Evolutionary conservation across 2,113 vertebrate species (phyloP).

Genomic region (Pterocles gutturalis): DNA sequence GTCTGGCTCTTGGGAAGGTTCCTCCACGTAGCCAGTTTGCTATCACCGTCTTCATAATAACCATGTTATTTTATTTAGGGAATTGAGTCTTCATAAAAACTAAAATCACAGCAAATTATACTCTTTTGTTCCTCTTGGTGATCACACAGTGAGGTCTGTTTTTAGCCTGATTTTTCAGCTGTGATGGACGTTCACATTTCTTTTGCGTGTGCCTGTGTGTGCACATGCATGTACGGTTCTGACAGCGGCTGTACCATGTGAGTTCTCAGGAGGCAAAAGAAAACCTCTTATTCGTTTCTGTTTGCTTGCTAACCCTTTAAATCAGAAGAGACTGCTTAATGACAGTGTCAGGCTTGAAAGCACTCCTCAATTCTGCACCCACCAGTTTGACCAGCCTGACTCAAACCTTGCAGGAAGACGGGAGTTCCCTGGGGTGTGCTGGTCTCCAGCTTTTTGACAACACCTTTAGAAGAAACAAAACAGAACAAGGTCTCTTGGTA

Average conservation of each 20-base stretch:
- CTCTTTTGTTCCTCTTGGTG: neutral
- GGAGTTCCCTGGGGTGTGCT: neutral
- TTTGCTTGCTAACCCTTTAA: slow-evolving; percentile 5
- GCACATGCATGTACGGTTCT: neutral
- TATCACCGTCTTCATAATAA: neutral
- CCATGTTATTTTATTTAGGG: neutral
- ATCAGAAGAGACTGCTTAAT: neutral
- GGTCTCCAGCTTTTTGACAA: neutral
- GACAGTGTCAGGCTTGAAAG: neutral
- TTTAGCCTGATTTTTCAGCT: neutral
- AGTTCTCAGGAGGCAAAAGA: neutral
- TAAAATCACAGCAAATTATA: neutral
- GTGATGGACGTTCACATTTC: neutral
- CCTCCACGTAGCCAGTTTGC: neutral
- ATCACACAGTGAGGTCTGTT: neutral
- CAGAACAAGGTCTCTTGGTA: neutral
- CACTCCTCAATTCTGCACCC: neutral
- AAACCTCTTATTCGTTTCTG: slow-evolving; percentile 18
- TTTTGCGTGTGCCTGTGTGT: neutral
- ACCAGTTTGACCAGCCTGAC: neutral
- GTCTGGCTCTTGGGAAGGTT: neutral
- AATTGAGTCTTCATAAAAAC: neutral
- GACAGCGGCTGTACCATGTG: neutral
- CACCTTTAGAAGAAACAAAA: neutral
- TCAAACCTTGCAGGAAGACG: neutral